Evolutionary conservation across 2,797 vertebrate genomes (phyloP).

Genomic region (Vireo griseus): DNA sequence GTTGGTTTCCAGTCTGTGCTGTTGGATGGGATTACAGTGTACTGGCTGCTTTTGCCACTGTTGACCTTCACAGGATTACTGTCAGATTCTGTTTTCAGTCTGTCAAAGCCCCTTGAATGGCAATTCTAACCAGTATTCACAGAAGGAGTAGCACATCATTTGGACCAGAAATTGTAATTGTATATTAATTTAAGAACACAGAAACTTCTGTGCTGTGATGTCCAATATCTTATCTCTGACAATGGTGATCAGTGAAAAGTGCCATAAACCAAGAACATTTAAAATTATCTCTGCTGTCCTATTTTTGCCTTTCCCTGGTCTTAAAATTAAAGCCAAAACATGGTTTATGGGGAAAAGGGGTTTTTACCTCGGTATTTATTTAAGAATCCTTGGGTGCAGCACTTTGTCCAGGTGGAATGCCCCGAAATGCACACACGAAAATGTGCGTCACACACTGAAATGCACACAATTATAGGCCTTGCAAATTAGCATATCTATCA

Average conservation of each 20-base stretch:
- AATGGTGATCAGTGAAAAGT: not conserved
- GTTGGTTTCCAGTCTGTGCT: not conserved
- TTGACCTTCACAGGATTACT: not conserved
- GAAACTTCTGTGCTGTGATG: not conserved
- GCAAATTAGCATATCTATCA: too few relatives aligned
- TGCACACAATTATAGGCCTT: too few relatives aligned
- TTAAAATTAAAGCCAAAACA: too few relatives aligned
- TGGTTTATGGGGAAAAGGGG: too few relatives aligned
- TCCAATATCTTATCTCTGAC: not conserved
- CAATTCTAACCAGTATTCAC: not conserved
- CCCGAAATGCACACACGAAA: too few relatives aligned
- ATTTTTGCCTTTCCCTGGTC: too few relatives aligned
- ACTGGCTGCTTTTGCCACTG: not conserved
- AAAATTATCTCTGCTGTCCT: not conserved
- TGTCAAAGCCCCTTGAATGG: not conserved
- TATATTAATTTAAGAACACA: not conserved
- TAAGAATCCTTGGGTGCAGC: too few relatives aligned
- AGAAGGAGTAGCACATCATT: not conserved
- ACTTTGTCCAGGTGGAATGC: too few relatives aligned
- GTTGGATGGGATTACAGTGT: not conserved
- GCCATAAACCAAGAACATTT: not conserved
- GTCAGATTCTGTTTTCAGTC: not conserved
- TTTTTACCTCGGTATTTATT: too few relatives aligned
- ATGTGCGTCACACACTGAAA: too few relatives aligned
- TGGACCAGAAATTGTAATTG: not conserved